phyloP scores from a whole-genome alignment of 53 echinoderm and acorn worm genomes.

The Zoroaster sp. region DNA sequence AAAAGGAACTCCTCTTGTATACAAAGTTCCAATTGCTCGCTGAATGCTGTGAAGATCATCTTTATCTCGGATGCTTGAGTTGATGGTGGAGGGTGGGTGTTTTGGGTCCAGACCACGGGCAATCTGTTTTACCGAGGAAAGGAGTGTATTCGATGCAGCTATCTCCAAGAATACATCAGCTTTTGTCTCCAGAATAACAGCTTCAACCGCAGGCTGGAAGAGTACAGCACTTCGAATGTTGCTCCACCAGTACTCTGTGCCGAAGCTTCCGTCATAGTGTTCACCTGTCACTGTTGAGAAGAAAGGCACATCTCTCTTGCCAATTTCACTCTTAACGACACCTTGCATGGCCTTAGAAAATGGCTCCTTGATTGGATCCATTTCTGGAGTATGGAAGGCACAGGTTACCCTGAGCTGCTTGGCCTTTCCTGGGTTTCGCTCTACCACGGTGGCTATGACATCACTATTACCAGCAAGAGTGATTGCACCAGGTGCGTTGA shows the following conservation, averaged over 20 bases:
- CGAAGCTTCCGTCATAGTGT: constrained; percentile 85
- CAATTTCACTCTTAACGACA: constrained; percentile 69
- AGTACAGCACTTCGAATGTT: constrained; percentile 91
- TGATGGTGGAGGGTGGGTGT: constrained; percentile 68
- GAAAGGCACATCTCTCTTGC: constrained; percentile 66
- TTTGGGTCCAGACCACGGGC: constrained; percentile 73
- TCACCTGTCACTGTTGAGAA: constrained; percentile 92
- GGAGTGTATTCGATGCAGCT: constrained; percentile 84
- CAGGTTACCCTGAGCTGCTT: constrained; percentile 87
- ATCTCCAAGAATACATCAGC: constrained; percentile 86
- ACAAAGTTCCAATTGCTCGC: constrained; percentile 73
- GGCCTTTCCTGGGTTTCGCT: constrained; percentile 81
- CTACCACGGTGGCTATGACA: constrained; percentile 73
- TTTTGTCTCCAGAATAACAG: constrained; percentile 71
- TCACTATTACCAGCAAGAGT: constrained; percentile 82
- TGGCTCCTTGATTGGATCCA: constrained; percentile 93
- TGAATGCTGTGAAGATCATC: constrained; percentile 73
- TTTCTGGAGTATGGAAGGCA: constrained; percentile 95
- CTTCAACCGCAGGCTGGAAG: constrained; percentile 85
- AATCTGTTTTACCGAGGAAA: constrained; percentile 82
- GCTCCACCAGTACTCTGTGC: constrained; percentile 90
- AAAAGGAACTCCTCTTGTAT: constrained; percentile 63
- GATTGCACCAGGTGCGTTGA: constrained; percentile 91
- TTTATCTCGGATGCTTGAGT: constrained; percentile 74
- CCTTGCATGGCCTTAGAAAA: constrained; percentile 82